These are phyloP conservation scores for Brachionus paranguensis DNA, from an alignment of 1,140 invertebrate species.

Conservation along the genomic window DNA sequence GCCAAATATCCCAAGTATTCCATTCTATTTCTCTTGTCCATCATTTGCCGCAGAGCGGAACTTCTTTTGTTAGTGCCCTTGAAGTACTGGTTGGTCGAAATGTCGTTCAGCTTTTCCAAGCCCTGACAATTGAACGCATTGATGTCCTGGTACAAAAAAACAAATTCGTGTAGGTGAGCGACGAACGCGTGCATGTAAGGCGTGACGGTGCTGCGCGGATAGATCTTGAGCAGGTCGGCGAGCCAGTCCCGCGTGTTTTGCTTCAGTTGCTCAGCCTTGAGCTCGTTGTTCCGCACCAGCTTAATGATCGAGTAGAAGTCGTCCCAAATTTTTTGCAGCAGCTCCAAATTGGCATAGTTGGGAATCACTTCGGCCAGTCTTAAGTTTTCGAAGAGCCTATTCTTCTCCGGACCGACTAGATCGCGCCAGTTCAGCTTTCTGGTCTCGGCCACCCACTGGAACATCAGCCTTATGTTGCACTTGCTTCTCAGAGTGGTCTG, in stretches of 20 bases:
- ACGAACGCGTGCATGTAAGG: slow-evolving; percentile 35
- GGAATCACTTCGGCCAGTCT: background rate
- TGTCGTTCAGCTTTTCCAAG: slow-evolving; percentile 32
- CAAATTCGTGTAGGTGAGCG: slow-evolving; percentile 6
- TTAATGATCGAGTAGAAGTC: slow-evolving; percentile 6
- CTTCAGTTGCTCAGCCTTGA: background rate
- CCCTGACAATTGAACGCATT: slow-evolving; percentile 39
- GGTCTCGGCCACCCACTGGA: slow-evolving; percentile 10
- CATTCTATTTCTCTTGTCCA: slow-evolving; percentile 31
- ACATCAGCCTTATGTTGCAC: background rate
- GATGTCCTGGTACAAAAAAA: slow-evolving; percentile 26
- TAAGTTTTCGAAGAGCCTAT: slow-evolving; percentile 8
- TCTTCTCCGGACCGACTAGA: slow-evolving; percentile 20
- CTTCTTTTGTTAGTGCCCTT: slow-evolving; percentile 17
- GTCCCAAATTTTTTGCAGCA: slow-evolving; percentile 8
- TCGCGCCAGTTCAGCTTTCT: slow-evolving; percentile 29
- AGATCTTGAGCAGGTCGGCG: background rate
- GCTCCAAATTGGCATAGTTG: background rate
- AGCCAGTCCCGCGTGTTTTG: background rate
- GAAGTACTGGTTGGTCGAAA: slow-evolving; percentile 29
- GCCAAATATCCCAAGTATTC: background rate
- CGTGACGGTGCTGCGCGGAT: background rate
- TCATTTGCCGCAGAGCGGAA: background rate
- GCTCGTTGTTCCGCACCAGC: background rate
- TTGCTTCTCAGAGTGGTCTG: background rate